A percentile compares a stretch with the other conserved stretches of the same genome.
phyloP scores from a whole-genome alignment of 2,888 invertebrate genomes.

The Miltochrista miniata region DNA sequence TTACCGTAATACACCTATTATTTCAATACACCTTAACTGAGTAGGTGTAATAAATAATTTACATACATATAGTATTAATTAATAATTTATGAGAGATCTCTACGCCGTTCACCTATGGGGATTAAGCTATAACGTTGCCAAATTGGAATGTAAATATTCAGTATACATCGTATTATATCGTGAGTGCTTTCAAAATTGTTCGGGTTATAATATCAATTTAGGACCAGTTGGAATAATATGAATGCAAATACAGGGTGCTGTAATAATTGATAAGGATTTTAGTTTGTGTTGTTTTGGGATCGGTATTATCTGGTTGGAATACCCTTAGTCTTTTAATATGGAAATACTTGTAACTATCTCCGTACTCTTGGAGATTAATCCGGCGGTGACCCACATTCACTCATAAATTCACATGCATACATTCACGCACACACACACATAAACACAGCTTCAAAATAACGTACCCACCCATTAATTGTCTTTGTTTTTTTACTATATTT shows the following conservation, averaged over 20 bases:
- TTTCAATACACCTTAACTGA: constrained; percentile 10
- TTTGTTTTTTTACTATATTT: too few relatives aligned
- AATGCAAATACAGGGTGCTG: constrained; percentile 43
- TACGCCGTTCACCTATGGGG: constrained; percentile 31
- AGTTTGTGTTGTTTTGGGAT: constrained; percentile 22
- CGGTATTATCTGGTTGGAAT: not conserved
- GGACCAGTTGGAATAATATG: constrained; percentile 40
- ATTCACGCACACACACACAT: too few relatives aligned
- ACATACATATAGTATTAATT: constrained; percentile 39
- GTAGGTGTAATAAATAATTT: constrained; percentile 34
- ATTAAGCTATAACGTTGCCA: constrained; percentile 35
- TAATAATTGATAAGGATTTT: constrained; percentile 40
- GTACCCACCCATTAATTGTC: too few relatives aligned
- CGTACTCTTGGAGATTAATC: too few relatives aligned
- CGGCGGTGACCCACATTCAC: too few relatives aligned
- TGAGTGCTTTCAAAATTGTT: constrained; percentile 24
- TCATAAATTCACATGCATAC: too few relatives aligned
- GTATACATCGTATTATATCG: constrained; percentile 12
- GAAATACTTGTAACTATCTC: too few relatives aligned
- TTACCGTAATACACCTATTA: constrained; percentile 19
- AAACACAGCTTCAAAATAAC: too few relatives aligned
- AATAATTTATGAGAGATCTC: constrained; percentile 36
- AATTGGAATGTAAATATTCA: constrained; percentile 36
- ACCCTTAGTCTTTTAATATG: too few relatives aligned
- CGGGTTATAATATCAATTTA: constrained; percentile 47